phyloP scores from a whole-genome alignment of 1,140 invertebrate species.

The Megathymus violae region DNA sequence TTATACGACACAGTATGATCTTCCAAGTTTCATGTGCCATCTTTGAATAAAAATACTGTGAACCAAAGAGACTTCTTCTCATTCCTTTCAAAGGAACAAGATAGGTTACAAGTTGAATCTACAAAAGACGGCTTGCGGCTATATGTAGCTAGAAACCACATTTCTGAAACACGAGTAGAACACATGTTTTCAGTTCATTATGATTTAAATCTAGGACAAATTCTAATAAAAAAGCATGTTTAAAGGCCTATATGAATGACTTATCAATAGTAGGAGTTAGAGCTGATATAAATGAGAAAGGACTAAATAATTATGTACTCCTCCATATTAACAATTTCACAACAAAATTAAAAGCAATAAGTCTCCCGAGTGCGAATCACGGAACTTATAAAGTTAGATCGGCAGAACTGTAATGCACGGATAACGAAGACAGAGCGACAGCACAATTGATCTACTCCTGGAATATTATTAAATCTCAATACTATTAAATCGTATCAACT shows the following conservation, averaged over 20 bases:
- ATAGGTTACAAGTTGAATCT: constrained; percentile 9
- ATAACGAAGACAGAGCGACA: constrained; percentile 65
- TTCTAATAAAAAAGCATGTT: background rate
- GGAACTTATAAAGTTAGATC: constrained; percentile 47
- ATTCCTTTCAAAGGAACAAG: constrained; percentile 5
- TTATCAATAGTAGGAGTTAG: background rate
- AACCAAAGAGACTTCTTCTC: constrained; percentile 1
- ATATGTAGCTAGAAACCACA: background rate
- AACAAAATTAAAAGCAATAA: constrained; percentile 30
- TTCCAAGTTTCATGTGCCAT: background rate
- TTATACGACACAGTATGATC: constrained; percentile 10
- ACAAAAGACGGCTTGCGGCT: constrained; percentile 7
- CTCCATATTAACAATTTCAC: constrained; percentile 4
- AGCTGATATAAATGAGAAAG: background rate
- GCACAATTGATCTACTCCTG: constrained; percentile 43
- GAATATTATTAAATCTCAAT: constrained; percentile 51
- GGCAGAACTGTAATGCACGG: constrained; percentile 55
- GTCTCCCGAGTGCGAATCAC: constrained; percentile 33
- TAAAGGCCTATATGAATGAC: background rate
- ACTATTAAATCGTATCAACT: constrained; percentile 42
- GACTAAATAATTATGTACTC: constrained; percentile 15
- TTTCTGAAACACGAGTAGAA: background rate
- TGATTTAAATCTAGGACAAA: background rate
- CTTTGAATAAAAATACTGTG: constrained; percentile 7
- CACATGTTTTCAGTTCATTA: background rate